A percentile compares a stretch with the other conserved stretches of the same genome.
These are phyloP conservation scores for Drosophila rhopaloa DNA, from an alignment of 1,140 invertebrate genomes.

Conservation along the genomic window DNA sequence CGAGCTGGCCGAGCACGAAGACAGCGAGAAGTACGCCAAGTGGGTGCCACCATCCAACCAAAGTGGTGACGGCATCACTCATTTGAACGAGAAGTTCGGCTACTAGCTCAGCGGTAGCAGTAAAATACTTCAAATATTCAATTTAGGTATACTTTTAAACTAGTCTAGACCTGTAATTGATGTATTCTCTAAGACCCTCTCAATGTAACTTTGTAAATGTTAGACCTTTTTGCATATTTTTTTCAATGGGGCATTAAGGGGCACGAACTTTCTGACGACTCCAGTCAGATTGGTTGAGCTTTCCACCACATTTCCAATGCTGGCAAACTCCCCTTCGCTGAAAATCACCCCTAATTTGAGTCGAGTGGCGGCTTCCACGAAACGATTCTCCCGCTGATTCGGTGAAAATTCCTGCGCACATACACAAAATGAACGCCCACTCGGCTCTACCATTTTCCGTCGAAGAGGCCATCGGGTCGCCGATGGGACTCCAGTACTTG, in stretches of 20 bases:
- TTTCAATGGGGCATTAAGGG: background rate
- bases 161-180: slow-evolving; percentile 28
- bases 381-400: slow-evolving; percentile 24
- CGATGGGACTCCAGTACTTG: slow-evolving; percentile 78
- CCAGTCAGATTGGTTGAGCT: slow-evolving; percentile 13
- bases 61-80: slow-evolving; percentile 92
- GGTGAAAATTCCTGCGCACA: slow-evolving; percentile 66
- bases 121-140: slow-evolving; percentile 10
- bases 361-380: slow-evolving; percentile 51
- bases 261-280: slow-evolving; percentile 11
- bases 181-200: slow-evolving; percentile 42
- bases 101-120: slow-evolving; percentile 86
- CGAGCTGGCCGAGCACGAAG: slow-evolving; percentile 85
- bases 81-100: slow-evolving; percentile 92
- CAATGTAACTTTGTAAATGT: slow-evolving; percentile 43
- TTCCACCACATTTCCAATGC: slow-evolving; percentile 42
- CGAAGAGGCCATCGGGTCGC: slow-evolving; percentile 43
- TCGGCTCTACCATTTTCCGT: slow-evolving; percentile 37
- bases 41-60: slow-evolving; percentile 92
- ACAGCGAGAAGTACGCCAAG: slow-evolving; percentile 88
- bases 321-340: slow-evolving; percentile 35
- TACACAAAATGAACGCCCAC: slow-evolving; percentile 65
- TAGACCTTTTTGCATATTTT: slow-evolving; percentile 6
- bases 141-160: slow-evolving; percentile 16
- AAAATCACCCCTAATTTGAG: slow-evolving; percentile 30